Conservation (phyloP, 2,113 vertebrate species). For the Amphiprion ocellaris region DNA sequence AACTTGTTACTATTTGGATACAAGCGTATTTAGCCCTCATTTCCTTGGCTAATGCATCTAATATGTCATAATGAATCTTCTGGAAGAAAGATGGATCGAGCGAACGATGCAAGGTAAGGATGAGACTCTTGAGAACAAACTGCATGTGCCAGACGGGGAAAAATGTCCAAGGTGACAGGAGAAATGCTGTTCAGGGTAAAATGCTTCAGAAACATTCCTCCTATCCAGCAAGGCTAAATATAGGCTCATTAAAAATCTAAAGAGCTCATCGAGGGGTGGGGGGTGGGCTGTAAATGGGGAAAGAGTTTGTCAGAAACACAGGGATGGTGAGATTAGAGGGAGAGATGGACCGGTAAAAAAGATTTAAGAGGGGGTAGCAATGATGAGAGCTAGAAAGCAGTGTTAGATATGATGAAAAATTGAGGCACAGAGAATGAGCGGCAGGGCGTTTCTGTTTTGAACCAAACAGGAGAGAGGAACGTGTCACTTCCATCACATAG, state of each 20-base stretch:
- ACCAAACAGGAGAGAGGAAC: constrained; percentile 13
- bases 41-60: constrained; percentile 74
- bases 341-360: constrained; percentile 57
- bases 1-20: constrained; percentile 68
- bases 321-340: constrained; percentile 39
- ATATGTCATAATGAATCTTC: constrained; percentile 68
- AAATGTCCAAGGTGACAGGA: constrained; percentile 78
- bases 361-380: constrained; percentile 23
- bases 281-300: constrained; percentile 15
- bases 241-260: constrained; percentile 83
- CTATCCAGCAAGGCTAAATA: constrained; percentile 73
- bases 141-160: constrained; percentile 55
- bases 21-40: constrained; percentile 52
- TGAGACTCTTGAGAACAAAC: constrained; percentile 38
- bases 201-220: constrained; percentile 66
- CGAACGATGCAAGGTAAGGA: constrained; percentile 28
- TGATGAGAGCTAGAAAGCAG: constrained; percentile 28
- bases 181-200: constrained; percentile 72
- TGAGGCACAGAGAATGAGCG: constrained; percentile 8
- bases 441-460: constrained; percentile 25
- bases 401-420: constrained; percentile 47
- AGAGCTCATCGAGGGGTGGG: constrained; percentile 44
- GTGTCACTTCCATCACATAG: constrained; percentile 48
- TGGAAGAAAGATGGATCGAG: constrained; percentile 20
- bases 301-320: constrained; percentile 57